Percentiles rank a stretch among this genome's conserved stretches.
phyloP scores from a whole-genome alignment of 2,888 invertebrate genomes.

The Zygogramma bicolorata region DNA sequence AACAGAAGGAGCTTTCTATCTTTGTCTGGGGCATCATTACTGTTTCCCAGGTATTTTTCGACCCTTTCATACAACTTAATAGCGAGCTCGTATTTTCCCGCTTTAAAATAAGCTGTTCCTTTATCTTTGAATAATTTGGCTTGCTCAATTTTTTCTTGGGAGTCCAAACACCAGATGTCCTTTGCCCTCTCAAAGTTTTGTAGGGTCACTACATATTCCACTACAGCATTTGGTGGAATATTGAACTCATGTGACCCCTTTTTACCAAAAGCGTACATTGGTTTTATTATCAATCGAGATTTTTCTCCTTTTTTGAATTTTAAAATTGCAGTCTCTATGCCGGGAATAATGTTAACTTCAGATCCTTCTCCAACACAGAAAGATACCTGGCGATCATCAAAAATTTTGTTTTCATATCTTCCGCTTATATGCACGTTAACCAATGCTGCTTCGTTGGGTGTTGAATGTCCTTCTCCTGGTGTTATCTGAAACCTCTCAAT shows the following conservation, averaged over 20 bases:
- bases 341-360: slow-evolving; percentile 80
- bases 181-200: slow-evolving; percentile 87
- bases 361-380: slow-evolving; percentile 90
- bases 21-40: slow-evolving; percentile 67
- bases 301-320: slow-evolving; percentile 86
- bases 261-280: slow-evolving; percentile 85
- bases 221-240: slow-evolving; percentile 82
- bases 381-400: slow-evolving; percentile 86
- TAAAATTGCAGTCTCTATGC: slow-evolving; percentile 84
- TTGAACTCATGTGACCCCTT: slow-evolving; percentile 72
- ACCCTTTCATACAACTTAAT: slow-evolving; percentile 89
- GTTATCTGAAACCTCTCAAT: slow-evolving; percentile 81
- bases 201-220: slow-evolving; percentile 86
- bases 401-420: slow-evolving; percentile 73
- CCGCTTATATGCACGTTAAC: slow-evolving; percentile 86
- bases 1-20: slow-evolving; percentile 72
- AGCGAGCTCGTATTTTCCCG: slow-evolving; percentile 81
- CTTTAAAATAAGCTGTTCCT: slow-evolving; percentile 91
- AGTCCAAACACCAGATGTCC: slow-evolving; percentile 86
- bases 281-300: slow-evolving; percentile 78
- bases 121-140: slow-evolving; percentile 88
- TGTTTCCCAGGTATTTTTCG: slow-evolving; percentile 73
- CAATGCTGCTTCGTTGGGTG: slow-evolving; percentile 85
- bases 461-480: slow-evolving; percentile 77
- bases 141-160: slow-evolving; percentile 83